These are phyloP conservation scores for Paradisaea rubra DNA, from an alignment of 2,113 vertebrate genomes.

Conservation along the genomic window DNA sequence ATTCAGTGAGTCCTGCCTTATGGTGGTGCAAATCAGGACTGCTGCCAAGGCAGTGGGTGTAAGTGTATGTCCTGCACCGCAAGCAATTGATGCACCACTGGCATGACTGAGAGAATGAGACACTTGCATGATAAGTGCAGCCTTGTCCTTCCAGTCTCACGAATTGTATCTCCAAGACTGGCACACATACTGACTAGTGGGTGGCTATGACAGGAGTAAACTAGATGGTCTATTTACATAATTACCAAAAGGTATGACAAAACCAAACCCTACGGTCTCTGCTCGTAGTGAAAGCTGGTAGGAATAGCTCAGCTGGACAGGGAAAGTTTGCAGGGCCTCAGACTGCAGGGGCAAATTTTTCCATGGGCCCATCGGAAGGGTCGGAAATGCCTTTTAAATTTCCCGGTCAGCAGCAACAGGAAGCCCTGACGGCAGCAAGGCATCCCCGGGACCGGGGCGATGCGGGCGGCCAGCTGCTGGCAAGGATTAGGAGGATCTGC, in stretches of 20 bases:
- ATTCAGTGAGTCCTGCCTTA: background rate
- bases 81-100: background rate
- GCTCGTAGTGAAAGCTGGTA: background rate
- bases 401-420: background rate
- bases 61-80: background rate
- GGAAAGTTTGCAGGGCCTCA: background rate
- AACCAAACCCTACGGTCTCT: background rate
- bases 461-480: constrained; percentile 20
- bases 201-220: background rate
- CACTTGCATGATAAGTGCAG: background rate
- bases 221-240: background rate
- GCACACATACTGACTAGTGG: background rate
- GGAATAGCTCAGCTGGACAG: background rate
- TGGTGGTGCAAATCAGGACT: background rate
- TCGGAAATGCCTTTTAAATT: background rate
- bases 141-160: background rate
- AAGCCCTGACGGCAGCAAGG: background rate
- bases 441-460: accelerated
- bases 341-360: background rate
- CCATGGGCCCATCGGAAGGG: background rate
- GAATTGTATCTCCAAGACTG: background rate
- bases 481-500: constrained; percentile 29
- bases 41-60: background rate
- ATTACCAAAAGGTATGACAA: background rate
- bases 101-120: background rate